Conservation (phyloP, 2,113 vertebrate genomes). For the Apaloderma vittatum region DNA sequence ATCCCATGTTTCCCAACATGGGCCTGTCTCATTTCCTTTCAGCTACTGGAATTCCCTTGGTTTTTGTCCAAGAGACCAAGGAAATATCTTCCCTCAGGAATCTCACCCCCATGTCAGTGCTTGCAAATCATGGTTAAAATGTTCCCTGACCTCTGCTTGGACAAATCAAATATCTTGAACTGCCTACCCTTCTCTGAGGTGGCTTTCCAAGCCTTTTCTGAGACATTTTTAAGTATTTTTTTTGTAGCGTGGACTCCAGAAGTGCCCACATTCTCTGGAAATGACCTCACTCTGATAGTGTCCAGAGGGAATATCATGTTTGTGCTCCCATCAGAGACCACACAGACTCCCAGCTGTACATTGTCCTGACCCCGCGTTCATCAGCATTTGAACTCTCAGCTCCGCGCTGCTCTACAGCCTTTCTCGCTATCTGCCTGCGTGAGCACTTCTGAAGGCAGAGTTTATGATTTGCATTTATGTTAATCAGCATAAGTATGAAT, state of each 20-base stretch:
- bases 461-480: constrained; percentile 70
- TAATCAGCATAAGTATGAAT: constrained; percentile 67
- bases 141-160: neutral
- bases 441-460: neutral
- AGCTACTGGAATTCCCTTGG: neutral
- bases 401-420: neutral
- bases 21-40: constrained; percentile 7
- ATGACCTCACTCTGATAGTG: neutral
- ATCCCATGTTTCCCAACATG: neutral
- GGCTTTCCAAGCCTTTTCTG: neutral
- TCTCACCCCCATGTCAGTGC: neutral
- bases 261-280: neutral
- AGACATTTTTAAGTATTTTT: neutral
- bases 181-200: neutral
- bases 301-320: constrained; percentile 11
- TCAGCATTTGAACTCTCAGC: constrained; percentile 3
- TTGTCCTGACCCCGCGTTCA: neutral
- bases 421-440: neutral
- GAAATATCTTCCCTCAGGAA: neutral
- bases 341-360: neutral
- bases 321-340: neutral
- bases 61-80: constrained; percentile 12
- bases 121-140: neutral
- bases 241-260: neutral
- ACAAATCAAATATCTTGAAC: neutral